These are phyloP conservation scores for Lordiphosa clarofinis DNA, from an alignment of 1,140 invertebrate species.

Conservation along the genomic window DNA sequence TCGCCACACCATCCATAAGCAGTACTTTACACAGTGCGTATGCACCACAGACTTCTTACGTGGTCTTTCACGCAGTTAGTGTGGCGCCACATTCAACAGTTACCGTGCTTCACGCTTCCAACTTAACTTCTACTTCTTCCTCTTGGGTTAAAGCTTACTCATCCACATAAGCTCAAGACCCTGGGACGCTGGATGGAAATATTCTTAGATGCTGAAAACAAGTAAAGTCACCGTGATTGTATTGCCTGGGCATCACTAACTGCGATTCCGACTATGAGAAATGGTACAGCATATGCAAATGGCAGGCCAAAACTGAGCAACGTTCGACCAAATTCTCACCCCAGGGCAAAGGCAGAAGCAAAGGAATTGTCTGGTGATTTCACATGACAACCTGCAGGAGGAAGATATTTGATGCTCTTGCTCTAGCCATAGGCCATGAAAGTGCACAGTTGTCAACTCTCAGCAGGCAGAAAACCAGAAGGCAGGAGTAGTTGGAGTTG, in stretches of 20 bases:
- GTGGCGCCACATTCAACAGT: no score
- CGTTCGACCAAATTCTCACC: constrained; percentile 39
- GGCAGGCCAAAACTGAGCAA: constrained; percentile 27
- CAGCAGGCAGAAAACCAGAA: constrained; percentile 26
- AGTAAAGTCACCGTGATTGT: constrained; percentile 8
- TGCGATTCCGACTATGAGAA: constrained; percentile 35
- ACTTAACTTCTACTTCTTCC: no score
- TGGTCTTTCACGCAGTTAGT: no score
- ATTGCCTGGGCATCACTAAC: background rate
- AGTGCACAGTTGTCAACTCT: constrained; percentile 71
- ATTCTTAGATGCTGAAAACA: no score
- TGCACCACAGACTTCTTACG: no score
- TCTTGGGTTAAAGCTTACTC: no score
- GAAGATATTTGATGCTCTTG: constrained; percentile 45
- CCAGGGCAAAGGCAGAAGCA: constrained; percentile 10
- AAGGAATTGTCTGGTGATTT: constrained; percentile 55
- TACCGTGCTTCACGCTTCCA: no score
- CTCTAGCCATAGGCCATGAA: constrained; percentile 59
- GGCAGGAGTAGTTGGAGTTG: no score
- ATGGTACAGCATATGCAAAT: constrained; percentile 56
- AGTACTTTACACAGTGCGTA: no score
- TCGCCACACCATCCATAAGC: no score
- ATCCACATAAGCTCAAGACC: no score
- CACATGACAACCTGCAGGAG: constrained; percentile 65
- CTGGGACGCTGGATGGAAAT: no score